phyloP scores from a whole-genome alignment of 2,888 invertebrate genomes.

The Pyrochroa serraticornis region DNA sequence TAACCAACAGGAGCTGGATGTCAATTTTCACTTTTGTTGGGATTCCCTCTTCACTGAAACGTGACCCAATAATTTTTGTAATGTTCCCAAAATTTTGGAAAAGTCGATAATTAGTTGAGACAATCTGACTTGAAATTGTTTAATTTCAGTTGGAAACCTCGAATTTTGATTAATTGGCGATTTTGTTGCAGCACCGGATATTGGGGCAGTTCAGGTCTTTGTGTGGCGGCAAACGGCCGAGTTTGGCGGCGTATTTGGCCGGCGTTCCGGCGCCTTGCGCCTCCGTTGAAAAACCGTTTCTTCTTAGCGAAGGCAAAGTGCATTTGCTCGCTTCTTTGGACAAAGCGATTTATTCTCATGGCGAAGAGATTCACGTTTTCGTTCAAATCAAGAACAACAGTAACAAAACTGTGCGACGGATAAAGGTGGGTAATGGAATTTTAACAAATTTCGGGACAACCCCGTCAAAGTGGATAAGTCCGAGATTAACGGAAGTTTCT shows the following conservation, averaged over 20 bases:
- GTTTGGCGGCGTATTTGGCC: slow-evolving; percentile 50
- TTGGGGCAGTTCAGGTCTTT: slow-evolving; percentile 41
- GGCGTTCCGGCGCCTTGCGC: slow-evolving; percentile 70
- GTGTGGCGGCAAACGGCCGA: slow-evolving; percentile 53
- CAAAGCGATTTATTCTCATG: slow-evolving; percentile 82
- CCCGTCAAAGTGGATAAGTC: too few species aligned
- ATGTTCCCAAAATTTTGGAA: too few species aligned
- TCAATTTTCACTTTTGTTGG: too few species aligned
- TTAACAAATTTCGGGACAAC: not conserved
- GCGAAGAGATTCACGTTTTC: slow-evolving; percentile 77
- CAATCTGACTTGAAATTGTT: too few species aligned
- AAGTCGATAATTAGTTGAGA: too few species aligned
- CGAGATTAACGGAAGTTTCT: too few species aligned
- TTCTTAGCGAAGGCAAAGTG: slow-evolving; percentile 83
- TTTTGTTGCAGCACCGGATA: slow-evolving; percentile 6
- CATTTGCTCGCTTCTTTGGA: slow-evolving; percentile 80
- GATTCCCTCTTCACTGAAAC: too few species aligned
- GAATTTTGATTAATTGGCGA: too few species aligned
- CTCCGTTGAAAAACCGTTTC: slow-evolving; percentile 80
- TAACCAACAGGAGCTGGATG: too few species aligned
- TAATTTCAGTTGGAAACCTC: too few species aligned
- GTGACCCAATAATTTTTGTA: too few species aligned
- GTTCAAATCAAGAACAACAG: slow-evolving; percentile 81
- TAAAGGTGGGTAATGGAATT: slow-evolving; percentile 68
- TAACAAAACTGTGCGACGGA: slow-evolving; percentile 80